Conservation (phyloP, 53 echinoderm and acorn worm genomes). For the Antedon mediterranea region DNA sequence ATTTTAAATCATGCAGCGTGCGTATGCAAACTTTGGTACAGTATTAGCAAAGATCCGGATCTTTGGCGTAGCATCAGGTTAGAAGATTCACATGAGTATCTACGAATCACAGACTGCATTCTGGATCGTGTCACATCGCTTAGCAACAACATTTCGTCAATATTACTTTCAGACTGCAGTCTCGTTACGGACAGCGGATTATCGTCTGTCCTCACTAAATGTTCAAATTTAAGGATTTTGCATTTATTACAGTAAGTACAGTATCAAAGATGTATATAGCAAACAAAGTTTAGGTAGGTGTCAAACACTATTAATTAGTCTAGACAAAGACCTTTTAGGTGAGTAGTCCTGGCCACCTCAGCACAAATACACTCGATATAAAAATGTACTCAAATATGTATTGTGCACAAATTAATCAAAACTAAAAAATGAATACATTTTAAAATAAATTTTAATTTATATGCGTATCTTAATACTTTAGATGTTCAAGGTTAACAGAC, state of each 20-base stretch:
- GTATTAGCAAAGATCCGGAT: conserved; percentile 6
- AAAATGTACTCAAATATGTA: too few relatives aligned
- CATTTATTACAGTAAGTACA: conserved; percentile 28
- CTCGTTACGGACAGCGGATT: conserved; percentile 27
- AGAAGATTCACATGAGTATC: not conserved
- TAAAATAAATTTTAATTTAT: too few relatives aligned
- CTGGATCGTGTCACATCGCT: conserved; percentile 11
- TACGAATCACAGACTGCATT: conserved; percentile 16
- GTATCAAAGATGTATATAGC: too few relatives aligned
- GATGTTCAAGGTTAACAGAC: conserved; percentile 24
- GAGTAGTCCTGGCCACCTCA: too few relatives aligned
- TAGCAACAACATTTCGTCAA: conserved; percentile 10
- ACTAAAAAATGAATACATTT: too few relatives aligned
- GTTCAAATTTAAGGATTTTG: conserved; percentile 20
- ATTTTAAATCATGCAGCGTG: conserved; percentile 18
- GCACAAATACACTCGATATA: too few relatives aligned
- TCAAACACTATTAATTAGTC: too few relatives aligned
- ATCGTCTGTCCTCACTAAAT: conserved; percentile 2
- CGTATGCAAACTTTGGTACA: conserved; percentile 35
- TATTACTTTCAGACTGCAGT: conserved; percentile 22
- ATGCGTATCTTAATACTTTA: conserved; percentile 1
- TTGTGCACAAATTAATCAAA: too few relatives aligned
- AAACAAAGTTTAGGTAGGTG: too few relatives aligned
- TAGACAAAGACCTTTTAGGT: too few relatives aligned
- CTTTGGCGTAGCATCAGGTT: conserved; percentile 26